Evolutionary conservation across 2,888 invertebrate species (phyloP).

Genomic region (Eudasyphora cyanicolor): DNA sequence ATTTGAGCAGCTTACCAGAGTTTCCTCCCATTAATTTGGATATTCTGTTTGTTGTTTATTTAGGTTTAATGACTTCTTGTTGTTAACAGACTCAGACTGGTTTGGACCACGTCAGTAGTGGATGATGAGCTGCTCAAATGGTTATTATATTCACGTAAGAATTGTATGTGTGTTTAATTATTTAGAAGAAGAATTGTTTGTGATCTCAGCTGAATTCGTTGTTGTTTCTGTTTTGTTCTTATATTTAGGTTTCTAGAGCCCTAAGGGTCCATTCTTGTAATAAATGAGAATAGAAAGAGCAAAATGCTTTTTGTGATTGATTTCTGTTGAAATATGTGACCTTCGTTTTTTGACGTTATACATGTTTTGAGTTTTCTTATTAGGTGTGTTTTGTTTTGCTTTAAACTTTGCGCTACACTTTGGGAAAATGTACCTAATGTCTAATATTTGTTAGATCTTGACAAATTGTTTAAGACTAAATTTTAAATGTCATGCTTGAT

Average conservation of each 20-base stretch:
- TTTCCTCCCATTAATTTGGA: slow-evolving; percentile 5
- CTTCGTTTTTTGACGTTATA: too few species aligned
- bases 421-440: too few species aligned
- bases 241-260: not conserved
- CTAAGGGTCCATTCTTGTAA: not conserved
- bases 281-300: not conserved
- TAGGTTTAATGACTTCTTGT: slow-evolving; percentile 18
- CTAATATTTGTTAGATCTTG: too few species aligned
- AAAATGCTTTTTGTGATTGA: not conserved
- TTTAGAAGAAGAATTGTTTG: not conserved
- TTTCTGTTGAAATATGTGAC: too few species aligned
- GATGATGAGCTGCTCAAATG: too few species aligned
- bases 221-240: not conserved
- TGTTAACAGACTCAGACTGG: slow-evolving; percentile 4
- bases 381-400: too few species aligned
- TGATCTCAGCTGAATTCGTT: slow-evolving; percentile 3
- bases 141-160: too few species aligned
- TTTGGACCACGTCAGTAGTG: slow-evolving; percentile 45
- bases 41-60: slow-evolving; percentile 14
- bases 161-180: too few species aligned
- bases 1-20: not conserved
- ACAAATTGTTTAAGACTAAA: too few species aligned
- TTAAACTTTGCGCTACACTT: too few species aligned
- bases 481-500: too few species aligned
- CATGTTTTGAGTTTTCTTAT: too few species aligned